Base-by-base conservation (phyloP, 2,888 invertebrate species). In the Drosophila mayaguana region DNA sequence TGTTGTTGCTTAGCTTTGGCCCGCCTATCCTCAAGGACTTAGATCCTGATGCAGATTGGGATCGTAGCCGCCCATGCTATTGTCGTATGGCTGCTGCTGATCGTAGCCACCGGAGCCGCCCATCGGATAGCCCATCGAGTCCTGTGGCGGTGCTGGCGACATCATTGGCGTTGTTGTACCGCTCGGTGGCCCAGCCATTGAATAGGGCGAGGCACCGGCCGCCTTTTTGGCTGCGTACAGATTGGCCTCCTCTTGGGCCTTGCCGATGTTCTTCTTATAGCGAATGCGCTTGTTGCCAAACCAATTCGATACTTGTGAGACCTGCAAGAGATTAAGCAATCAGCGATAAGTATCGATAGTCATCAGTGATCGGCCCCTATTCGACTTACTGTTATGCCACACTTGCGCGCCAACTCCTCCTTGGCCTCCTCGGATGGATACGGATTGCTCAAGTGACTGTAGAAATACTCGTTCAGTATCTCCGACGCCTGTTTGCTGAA, bases 401-500 rank as follows among this genome's bases (percentile, higher is more conserved):
- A 99, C 94, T 99, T 99, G 93, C 99, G 95, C 63, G 99, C 99
- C 93, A 99, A 95, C 93, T 99, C 99, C 94, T 99, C 99, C 94
- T 99, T 99, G 80, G 99, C 99, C 94, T 99, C 99, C 94, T 99
- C 99, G 92, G 98, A 98, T 79, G 99, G 99, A 94, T 99, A 99
- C 36, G 99, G 99, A 95, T 99, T 99, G 92, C 98, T 98, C 91
- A 99, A 95, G 94, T 99, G 99, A 89, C 99, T 99, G 94, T 99
- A 99, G 94, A 99, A 99, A 94, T 99, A 99, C 94, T 99, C 99
- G 94, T 99, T 99, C 88, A 99, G 95, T 90, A 99, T 98, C 94
- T 99, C 99, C 32, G 99, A 99, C 63, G 99, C 99, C 93, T 99
- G 99, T 94, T 99, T 99, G 95, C 98, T 99, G 94, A 99, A 99